A percentile compares a stretch with the other conserved stretches of the same genome.
Conservation (phyloP, 2,888 invertebrate genomes). For the Acleris holmiana region DNA sequence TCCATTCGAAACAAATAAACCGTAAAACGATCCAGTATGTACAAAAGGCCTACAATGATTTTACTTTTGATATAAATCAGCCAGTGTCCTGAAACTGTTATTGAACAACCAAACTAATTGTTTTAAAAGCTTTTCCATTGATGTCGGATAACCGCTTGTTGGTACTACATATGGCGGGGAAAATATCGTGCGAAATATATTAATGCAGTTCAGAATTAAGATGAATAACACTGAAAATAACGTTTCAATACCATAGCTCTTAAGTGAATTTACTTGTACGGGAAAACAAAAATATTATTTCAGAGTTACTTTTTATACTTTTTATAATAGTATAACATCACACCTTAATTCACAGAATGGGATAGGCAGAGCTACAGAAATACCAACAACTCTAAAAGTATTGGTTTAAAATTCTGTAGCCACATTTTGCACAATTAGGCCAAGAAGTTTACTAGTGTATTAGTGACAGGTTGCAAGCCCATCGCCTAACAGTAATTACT, state of each 20-base stretch:
- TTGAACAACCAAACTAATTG: conserved; percentile 65
- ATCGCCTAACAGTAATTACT: no score
- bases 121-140: conserved; percentile 72
- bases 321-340: no score
- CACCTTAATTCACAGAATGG: no score
- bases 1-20: background rate
- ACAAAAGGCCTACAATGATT: no score
- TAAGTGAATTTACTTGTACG: background rate
- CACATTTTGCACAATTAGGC: no score
- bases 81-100: conserved; percentile 53
- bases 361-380: no score
- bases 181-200: conserved; percentile 11
- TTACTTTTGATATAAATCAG: conserved; percentile 46
- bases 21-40: no score
- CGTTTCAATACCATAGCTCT: background rate
- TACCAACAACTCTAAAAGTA: no score
- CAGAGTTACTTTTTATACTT: no score
- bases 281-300: background rate
- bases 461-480: no score
- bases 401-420: no score
- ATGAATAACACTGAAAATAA: conserved; percentile 12
- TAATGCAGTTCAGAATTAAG: conserved; percentile 10
- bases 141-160: conserved; percentile 54
- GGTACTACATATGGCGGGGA: conserved; percentile 34
- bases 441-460: no score